Percentiles rank a stretch among this genome's conserved stretches.
These are phyloP conservation scores for Lophius americanus DNA, from an alignment of 2,797 vertebrate species.

Conservation along the genomic window DNA sequence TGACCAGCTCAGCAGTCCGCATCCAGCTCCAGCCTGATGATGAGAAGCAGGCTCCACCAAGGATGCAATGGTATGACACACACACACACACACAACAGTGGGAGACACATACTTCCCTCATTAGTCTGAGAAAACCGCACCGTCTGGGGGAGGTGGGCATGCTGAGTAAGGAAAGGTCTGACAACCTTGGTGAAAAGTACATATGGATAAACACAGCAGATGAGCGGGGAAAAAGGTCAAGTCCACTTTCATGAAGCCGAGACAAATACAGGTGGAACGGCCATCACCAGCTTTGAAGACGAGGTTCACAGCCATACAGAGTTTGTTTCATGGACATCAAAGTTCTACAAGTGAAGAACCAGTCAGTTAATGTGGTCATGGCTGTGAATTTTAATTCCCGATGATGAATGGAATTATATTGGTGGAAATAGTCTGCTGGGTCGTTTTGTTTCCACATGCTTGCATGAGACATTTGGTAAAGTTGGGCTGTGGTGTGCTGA, in stretches of 20 bases:
- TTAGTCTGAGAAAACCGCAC: conserved; percentile 54
- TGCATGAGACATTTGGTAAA: conserved; percentile 50
- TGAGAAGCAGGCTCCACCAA: conserved; percentile 67
- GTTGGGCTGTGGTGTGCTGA: conserved; percentile 31
- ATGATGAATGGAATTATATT: conserved; percentile 62
- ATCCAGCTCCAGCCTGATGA: conserved; percentile 50
- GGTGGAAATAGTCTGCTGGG: conserved; percentile 57
- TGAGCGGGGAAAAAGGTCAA: conserved; percentile 33
- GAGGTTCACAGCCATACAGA: conserved; percentile 31
- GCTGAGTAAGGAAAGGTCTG: conserved; percentile 50
- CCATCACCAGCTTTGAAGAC: conserved; percentile 55
- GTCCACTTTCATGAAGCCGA: conserved; percentile 37
- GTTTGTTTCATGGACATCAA: conserved; percentile 54
- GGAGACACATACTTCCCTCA: conserved; percentile 50
- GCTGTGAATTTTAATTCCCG: conserved; percentile 57
- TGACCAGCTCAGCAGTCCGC: conserved; percentile 70
- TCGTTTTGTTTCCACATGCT: conserved; percentile 46
- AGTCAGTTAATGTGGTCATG: conserved; percentile 49
- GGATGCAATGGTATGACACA: conserved; percentile 27
- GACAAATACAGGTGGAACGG: conserved; percentile 40
- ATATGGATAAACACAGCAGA: conserved; percentile 51
- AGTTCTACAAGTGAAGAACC: conserved; percentile 47
- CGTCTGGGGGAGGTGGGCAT: conserved; percentile 48
- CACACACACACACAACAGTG: conserved; percentile 20
- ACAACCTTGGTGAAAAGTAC: conserved; percentile 41